Evolutionary conservation across 1,140 invertebrate species (phyloP), one percentile per base, ranked within the genome.

Genomic region (Plutomurus gul): DNA sequence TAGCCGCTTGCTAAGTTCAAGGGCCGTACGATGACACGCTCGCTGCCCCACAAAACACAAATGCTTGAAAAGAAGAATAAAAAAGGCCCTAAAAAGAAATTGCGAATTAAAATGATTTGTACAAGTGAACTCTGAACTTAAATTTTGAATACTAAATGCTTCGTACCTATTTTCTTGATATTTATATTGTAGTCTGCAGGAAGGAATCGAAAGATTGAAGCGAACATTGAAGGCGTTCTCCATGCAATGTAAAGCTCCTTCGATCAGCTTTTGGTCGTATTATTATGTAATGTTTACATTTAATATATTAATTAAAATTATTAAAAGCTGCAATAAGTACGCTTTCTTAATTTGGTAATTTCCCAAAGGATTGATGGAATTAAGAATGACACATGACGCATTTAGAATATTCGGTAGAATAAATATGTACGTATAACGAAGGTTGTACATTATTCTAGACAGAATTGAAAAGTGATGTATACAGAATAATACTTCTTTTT

Each of bases 61-160:
- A 85, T 97, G 95, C 85, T 95, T 95, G 83, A 97, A 95, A 5
- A 97, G 85, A 1, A 93, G 91, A 72, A 97, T 90, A 84, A 92
- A 96, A 75, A 97, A 90, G 4, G 93, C 88, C 76, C 95, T 91
- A 85, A 79, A 88, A 89, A 40, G n/a, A 47, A 78, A 78, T 11
- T 0, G 75, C 5, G 40, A 60, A 65, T 76, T 25, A 1, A 25
- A 5, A 60, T 13, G n/a, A 5, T 10, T 18, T 49, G 18, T 49
- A 13, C 16, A 8, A 47, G 16, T 47, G 18, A 8, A 47, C 4
- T 47, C n/a, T 13, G 10, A 47, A n/a, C 18, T 7, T 8, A 47
- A 47, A 13, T 47, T 47, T 47, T 7, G 43, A n/a, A 2, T 13
- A 43, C n/a, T 2, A 43, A 51, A 4, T 20, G n/a, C 4, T 27